These are phyloP conservation scores for Brachylomia viminalis DNA, from an alignment of 2,888 invertebrate species.

Conservation along the genomic window DNA sequence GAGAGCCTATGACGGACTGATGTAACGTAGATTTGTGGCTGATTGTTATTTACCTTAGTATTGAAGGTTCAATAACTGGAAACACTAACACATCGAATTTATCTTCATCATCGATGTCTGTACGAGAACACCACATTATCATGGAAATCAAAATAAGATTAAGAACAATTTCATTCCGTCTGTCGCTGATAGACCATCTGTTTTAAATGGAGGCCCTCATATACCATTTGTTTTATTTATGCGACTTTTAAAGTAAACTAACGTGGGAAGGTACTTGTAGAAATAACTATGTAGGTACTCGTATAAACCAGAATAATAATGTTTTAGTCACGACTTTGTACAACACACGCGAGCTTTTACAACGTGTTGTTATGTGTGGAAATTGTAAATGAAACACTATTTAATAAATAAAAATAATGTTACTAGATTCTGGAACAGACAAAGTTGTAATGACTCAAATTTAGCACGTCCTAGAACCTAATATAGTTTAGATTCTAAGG, in stretches of 20 bases:
- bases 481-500: background rate
- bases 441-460: background rate
- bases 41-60: background rate
- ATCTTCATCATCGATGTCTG: background rate
- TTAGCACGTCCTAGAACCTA: background rate
- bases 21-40: background rate
- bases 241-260: constrained; percentile 26
- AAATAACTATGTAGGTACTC: constrained; percentile 3
- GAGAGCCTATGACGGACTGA: background rate
- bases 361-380: background rate
- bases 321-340: constrained; percentile 27
- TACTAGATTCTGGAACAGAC: background rate
- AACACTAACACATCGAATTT: background rate
- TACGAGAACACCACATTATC: background rate
- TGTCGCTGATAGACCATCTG: background rate
- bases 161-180: background rate
- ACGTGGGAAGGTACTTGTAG: constrained; percentile 36
- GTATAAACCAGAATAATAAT: constrained; percentile 32
- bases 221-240: constrained; percentile 6
- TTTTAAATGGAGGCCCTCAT: background rate
- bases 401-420: background rate
- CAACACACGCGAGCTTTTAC: background rate
- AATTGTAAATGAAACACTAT: background rate
- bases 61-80: background rate
- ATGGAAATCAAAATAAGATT: background rate